Evolutionary conservation across 2,888 invertebrate genomes (phyloP).

Genomic region (Seira musarum): DNA sequence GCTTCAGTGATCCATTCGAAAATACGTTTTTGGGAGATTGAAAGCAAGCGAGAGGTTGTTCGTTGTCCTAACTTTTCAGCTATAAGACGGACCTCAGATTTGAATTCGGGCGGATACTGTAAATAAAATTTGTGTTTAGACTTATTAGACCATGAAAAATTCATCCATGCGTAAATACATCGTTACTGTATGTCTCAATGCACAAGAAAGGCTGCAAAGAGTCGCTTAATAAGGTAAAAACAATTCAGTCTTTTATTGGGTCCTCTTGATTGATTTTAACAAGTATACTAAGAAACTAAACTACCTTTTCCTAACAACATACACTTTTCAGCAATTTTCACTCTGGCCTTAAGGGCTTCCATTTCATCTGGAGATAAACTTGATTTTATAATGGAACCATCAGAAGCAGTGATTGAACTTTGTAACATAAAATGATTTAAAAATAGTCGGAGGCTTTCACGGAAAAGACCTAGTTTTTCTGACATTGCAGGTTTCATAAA

Average conservation of each 20-base stretch:
- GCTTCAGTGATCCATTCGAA: slow-evolving; percentile 69
- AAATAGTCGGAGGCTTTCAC: slow-evolving; percentile 88
- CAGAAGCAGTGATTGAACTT: slow-evolving; percentile 54
- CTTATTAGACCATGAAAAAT: too few species aligned
- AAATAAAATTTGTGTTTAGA: too few species aligned
- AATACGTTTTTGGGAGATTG: slow-evolving; percentile 70
- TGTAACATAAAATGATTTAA: slow-evolving; percentile 86
- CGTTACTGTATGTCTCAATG: too few species aligned
- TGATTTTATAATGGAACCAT: slow-evolving; percentile 75
- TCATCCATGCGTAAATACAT: too few species aligned
- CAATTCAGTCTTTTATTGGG: slow-evolving; percentile 23
- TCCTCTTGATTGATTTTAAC: not conserved
- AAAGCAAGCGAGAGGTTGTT: slow-evolving; percentile 68
- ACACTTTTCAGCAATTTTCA: slow-evolving; percentile 79
- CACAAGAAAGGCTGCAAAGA: not conserved
- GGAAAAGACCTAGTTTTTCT: slow-evolving; percentile 83
- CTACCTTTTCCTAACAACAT: slow-evolving; percentile 74
- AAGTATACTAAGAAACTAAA: slow-evolving; percentile 70
- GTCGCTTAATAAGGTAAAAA: not conserved
- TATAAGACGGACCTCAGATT: slow-evolving; percentile 69
- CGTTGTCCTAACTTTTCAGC: slow-evolving; percentile 69
- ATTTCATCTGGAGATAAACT: slow-evolving; percentile 75
- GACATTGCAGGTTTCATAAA: slow-evolving; percentile 83
- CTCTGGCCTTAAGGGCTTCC: slow-evolving; percentile 74
- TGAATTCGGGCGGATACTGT: slow-evolving; percentile 70